Evolutionary conservation across 2,888 invertebrate species (phyloP).

Genomic region (Orchestes rusci): DNA sequence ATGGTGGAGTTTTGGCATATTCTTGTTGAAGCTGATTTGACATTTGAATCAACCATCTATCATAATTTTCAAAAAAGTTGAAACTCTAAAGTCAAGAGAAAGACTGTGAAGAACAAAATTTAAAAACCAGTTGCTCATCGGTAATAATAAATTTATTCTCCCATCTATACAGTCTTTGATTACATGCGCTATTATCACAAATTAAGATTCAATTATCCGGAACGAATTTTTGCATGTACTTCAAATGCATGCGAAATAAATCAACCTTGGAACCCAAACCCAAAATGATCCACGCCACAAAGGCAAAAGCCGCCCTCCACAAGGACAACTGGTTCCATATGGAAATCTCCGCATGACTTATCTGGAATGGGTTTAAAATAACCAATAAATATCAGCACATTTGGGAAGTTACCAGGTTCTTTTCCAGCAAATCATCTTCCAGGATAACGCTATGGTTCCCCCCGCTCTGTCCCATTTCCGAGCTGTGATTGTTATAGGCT

Average conservation of each 20-base stretch:
- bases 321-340: conserved; percentile 57
- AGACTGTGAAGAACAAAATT: too few relatives aligned
- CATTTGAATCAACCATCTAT: too few relatives aligned
- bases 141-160: too few relatives aligned
- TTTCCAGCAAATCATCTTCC: conserved; percentile 4
- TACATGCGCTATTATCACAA: too few relatives aligned
- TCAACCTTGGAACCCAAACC: conserved; percentile 50
- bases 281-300: conserved; percentile 52
- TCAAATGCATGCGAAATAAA: conserved; percentile 47
- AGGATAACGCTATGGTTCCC: conserved; percentile 12
- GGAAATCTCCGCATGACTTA: conserved; percentile 41
- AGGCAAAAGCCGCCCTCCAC: conserved; percentile 53
- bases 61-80: too few relatives aligned
- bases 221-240: conserved; percentile 38
- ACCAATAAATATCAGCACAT: not conserved
- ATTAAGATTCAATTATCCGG: conserved; percentile 34
- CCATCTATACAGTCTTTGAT: too few relatives aligned
- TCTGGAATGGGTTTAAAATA: conserved; percentile 11
- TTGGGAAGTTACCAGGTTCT: conserved; percentile 9
- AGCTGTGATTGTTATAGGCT: conserved; percentile 30
- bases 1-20: too few relatives aligned
- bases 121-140: too few relatives aligned
- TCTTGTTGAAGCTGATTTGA: too few relatives aligned
- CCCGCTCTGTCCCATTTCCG: conserved; percentile 30
- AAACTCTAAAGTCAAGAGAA: too few relatives aligned